Evolutionary conservation across 2,113 vertebrate species (phyloP).

Genomic region (Thamnaconus septentrionalis): DNA sequence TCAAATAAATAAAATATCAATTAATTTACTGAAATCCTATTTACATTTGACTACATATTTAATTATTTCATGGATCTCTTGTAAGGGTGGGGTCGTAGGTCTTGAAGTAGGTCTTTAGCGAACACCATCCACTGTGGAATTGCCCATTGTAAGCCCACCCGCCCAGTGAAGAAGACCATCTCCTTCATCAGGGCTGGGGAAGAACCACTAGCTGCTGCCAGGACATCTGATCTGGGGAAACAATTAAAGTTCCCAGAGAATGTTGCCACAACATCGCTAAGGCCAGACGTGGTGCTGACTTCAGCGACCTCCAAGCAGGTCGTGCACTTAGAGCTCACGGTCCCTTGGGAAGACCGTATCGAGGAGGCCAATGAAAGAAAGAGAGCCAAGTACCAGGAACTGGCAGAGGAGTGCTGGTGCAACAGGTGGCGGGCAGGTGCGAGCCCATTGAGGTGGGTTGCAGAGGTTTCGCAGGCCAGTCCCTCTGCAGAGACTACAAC

Average conservation of each 20-base stretch:
- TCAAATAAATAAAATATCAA: too few species aligned
- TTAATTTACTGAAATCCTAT: too few species aligned
- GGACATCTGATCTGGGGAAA: neutral
- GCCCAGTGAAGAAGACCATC: neutral
- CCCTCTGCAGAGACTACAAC: slow-evolving; percentile 1
- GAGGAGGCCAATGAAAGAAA: neutral
- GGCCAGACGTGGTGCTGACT: neutral
- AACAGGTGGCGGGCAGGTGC: neutral
- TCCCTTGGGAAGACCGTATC: neutral
- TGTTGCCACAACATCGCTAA: neutral
- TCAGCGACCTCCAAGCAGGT: neutral
- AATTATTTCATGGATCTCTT: too few species aligned
- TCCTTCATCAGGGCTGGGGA: neutral
- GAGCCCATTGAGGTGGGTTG: neutral
- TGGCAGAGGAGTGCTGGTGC: neutral
- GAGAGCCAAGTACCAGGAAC: neutral
- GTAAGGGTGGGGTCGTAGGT: neutral
- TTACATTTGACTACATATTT: too few species aligned
- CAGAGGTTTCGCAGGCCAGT: neutral
- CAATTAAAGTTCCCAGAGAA: neutral
- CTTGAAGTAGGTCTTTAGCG: neutral
- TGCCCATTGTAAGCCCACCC: neutral
- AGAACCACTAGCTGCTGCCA: neutral
- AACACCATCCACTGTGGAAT: too few species aligned
- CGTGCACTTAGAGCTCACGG: neutral